A percentile compares a stretch with the other conserved stretches of the same genome.
These are phyloP conservation scores for Notamacropus eugenii DNA, from an alignment of 2,797 vertebrate genomes.

Conservation along the genomic window DNA sequence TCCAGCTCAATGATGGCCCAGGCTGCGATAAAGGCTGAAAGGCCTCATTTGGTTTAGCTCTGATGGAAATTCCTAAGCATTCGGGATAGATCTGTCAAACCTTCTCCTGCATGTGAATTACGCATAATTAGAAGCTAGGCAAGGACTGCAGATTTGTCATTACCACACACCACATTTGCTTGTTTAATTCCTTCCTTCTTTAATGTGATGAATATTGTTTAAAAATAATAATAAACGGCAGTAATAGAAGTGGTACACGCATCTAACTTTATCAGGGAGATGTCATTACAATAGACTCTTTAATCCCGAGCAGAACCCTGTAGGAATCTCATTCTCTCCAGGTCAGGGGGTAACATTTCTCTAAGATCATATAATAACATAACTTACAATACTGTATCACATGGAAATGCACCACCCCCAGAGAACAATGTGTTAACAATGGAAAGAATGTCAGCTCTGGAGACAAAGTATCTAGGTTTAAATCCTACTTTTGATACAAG, in stretches of 20 bases:
- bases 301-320: neutral
- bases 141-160: conserved; percentile 62
- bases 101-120: conserved; percentile 67
- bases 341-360: neutral
- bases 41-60: conserved; percentile 75
- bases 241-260: neutral
- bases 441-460: neutral
- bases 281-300: neutral
- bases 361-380: neutral
- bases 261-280: neutral
- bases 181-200: conserved; percentile 46
- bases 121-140: conserved; percentile 72
- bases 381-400: neutral
- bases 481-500: neutral
- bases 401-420: neutral
- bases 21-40: conserved; percentile 55
- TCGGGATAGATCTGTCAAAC: conserved; percentile 69
- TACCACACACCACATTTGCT: conserved; percentile 53
- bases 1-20: neutral
- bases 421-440: neutral
- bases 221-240: conserved; percentile 21
- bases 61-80: conserved; percentile 65
- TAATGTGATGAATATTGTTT: conserved; percentile 15
- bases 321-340: neutral
- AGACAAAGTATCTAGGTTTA: neutral